Percentiles rank a stretch among this genome's conserved stretches.
These are phyloP conservation scores for Corvus moneduloides DNA, from an alignment of 2,113 vertebrate species.

Conservation along the genomic window DNA sequence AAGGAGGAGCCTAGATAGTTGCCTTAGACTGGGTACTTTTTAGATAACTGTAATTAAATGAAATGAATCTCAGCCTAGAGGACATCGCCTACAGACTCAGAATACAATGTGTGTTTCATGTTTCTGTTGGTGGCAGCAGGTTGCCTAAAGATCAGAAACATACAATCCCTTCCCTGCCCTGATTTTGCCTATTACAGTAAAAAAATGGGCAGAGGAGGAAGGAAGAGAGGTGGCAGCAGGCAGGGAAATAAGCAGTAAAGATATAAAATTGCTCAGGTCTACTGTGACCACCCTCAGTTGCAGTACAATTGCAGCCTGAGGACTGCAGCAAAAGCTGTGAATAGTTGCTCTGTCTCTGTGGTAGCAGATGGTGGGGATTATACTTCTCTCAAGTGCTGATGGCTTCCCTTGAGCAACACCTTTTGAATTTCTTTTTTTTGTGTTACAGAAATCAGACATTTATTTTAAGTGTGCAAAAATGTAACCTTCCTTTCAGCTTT, in stretches of 20 bases:
- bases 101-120: constrained; percentile 16
- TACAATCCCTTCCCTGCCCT: constrained; percentile 12
- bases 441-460: background rate
- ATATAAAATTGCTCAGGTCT: constrained; percentile 51
- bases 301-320: constrained; percentile 56
- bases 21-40: background rate
- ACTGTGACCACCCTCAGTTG: constrained; percentile 50
- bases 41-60: constrained; percentile 40
- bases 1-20: constrained; percentile 9
- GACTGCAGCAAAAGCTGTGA: constrained; percentile 61
- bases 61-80: constrained; percentile 24
- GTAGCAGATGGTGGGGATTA: constrained; percentile 57
- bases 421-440: background rate
- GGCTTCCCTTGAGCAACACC: constrained; percentile 49
- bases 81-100: background rate
- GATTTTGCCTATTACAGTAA: constrained; percentile 42
- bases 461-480: constrained; percentile 22
- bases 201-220: constrained; percentile 34
- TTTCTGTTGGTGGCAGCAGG: constrained; percentile 37
- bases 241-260: constrained; percentile 35
- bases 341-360: constrained; percentile 53
- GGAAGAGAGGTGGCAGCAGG: background rate
- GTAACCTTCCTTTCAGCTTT: background rate
- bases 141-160: constrained; percentile 6
- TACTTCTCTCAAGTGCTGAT: constrained; percentile 49